Evolutionary conservation across 2,888 invertebrate species (phyloP).

Genomic region (Lithophane semibrunnea): DNA sequence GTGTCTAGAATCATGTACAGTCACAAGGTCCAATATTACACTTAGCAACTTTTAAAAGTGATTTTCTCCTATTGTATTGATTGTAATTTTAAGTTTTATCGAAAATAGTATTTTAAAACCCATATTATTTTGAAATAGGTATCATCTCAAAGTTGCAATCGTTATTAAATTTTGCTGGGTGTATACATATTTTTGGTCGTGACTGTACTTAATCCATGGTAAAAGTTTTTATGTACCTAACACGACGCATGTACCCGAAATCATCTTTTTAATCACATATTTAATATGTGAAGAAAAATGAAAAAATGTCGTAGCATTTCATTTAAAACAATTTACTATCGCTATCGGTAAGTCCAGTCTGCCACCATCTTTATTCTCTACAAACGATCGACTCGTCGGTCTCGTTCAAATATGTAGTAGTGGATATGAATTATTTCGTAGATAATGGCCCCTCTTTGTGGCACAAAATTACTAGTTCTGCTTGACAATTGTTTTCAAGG

Average conservation of each 20-base stretch:
- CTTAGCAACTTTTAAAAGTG: too few species aligned
- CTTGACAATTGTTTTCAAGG: constrained; percentile 42
- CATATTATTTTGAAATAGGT: too few species aligned
- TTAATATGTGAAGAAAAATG: too few species aligned
- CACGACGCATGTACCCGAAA: background rate
- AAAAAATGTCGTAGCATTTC: too few species aligned
- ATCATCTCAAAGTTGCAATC: too few species aligned
- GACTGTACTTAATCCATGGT: background rate
- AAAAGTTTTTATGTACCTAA: background rate
- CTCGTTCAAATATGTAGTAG: constrained; percentile 62
- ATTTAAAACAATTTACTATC: background rate
- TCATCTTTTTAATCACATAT: background rate
- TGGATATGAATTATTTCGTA: constrained; percentile 63
- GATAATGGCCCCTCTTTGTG: constrained; percentile 53
- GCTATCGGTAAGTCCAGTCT: background rate
- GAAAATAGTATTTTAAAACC: too few species aligned
- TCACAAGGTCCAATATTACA: too few species aligned
- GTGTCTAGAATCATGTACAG: background rate
- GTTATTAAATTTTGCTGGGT: too few species aligned
- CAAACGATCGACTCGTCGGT: constrained; percentile 27
- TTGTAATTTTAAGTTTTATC: too few species aligned
- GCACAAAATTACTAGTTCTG: constrained; percentile 54
- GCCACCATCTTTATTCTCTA: constrained; percentile 32
- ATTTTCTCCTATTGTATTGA: too few species aligned
- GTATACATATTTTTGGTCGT: too few species aligned